Base-by-base conservation (phyloP, 2,797 vertebrate genomes). In the Coranthus polyacanthus region DNA sequence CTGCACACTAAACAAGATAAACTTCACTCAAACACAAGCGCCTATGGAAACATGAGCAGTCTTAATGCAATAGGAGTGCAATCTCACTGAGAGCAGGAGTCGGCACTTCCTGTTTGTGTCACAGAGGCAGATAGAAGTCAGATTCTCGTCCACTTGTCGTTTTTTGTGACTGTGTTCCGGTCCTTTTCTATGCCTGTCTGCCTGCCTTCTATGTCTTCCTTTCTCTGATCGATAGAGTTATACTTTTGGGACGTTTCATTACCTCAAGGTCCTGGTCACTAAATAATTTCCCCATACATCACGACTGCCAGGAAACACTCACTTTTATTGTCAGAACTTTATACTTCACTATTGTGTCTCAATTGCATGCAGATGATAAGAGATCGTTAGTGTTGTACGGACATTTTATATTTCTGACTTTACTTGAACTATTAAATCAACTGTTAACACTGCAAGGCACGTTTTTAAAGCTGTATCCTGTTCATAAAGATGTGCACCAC, bases 91-190 rank as follows among this genome's bases (percentile, higher is more conserved):
- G 59, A 71, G 37, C 57, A 78, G 61, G 49, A 18, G 18, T 50
- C 56, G 58, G 16, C 72, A 78, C 78, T 90, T 92, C 88, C 84
- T 92, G 84, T 89, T 88, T 79, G 59, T 84, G 81, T 88, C 67
- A 66, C 24, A 71, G 53, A 42, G 20, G 3, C 54, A 76, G 75
- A 88, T 72, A 67, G 11, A 70, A 68, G 74, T 62, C 57, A 75
- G 52, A 58, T 43, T 58, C 74, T 57, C 36, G 16, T 52, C 46
- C 22, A 21, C 49, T 22, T 24, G 5, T 54, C 55, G 0, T 16
- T 49, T 10, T 41, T n/a, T n/a, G n/a, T n/a, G 37, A 64, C 24
- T 6, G 6, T 51, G 39, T 61, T 49, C 15, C 12, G 7, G n/a
- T 55, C 41, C 12, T 6, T 64, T 6, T 59, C 18, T 41, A 41